Base-by-base conservation (phyloP, 2,888 invertebrate species). In the Epirrita christyi region DNA sequence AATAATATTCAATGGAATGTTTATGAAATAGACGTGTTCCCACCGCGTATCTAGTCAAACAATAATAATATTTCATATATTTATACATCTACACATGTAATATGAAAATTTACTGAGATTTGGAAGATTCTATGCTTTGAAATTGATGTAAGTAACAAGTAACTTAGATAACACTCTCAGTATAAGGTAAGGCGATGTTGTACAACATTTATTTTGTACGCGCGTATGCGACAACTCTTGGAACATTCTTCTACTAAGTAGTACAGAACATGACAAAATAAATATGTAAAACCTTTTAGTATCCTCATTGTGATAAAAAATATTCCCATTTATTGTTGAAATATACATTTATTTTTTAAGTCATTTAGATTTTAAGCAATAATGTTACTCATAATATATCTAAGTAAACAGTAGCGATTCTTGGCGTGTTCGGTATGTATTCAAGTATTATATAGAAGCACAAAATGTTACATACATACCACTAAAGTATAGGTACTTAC, bases 361-460 rank as follows among this genome's bases (percentile, higher is more conserved):
- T 21, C 2, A 21, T 4, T 21, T 27, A 40, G n/a, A n/a, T n/a
- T n/a, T 60, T 73, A 71, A 73, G 73, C 71, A 70, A 73, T 74
- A 72, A 70, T 55, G 51, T 11, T 50, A 50, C 34, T 42, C 46
- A 14, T 48, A 38, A 21, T 32, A 38, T 48, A 55, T 57, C 21
- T 21, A 21, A n/a, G n/a, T n/a, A 49, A 46, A 32, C 52, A 28
- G 61, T 63, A 63, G 61, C 46, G 54, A 55, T 58, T 55, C n/a
- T 58, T 43, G 27, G 53, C 56, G 63, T 61, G 64, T 60, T 32
- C 46, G 43, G 58, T 49, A 49, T 48, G 63, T 59, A 57, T 50
- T 48, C 59, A 53, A 49, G 51, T 14, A 59, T 61, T 59, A 57
- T 59, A 63, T 40, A 44, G 40, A 53, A 61, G 66, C 66, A 67